These are phyloP conservation scores for Luidia sarsii DNA, from an alignment of 53 echinoderm and acorn worm species.

Conservation along the genomic window DNA sequence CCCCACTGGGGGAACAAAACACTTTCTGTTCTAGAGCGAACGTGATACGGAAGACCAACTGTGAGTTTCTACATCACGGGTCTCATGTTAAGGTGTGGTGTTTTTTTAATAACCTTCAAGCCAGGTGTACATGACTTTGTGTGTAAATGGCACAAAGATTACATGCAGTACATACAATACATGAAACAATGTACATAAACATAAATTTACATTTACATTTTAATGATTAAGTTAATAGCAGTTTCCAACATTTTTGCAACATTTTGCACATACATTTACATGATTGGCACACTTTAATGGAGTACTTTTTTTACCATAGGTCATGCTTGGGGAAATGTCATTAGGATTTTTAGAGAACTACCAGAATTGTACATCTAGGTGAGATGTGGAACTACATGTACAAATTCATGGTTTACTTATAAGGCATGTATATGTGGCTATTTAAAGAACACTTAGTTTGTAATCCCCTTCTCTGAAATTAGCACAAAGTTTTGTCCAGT, in stretches of 20 bases:
- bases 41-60: slow-evolving; percentile 22
- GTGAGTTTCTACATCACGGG: slow-evolving; percentile 15
- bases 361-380: too few species aligned
- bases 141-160: neutral
- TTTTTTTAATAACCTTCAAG: slow-evolving; percentile 27
- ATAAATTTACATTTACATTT: neutral
- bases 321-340: neutral
- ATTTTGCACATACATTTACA: too few species aligned
- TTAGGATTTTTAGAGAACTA: neutral
- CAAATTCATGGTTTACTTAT: neutral
- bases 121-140: neutral
- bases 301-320: too few species aligned
- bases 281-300: too few species aligned
- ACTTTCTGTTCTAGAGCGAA: slow-evolving; percentile 5
- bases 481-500: neutral
- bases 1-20: too few species aligned
- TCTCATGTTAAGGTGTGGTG: neutral
- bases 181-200: neutral
- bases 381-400: too few species aligned
- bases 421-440: too few species aligned
- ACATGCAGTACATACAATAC: neutral
- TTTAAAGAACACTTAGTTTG: too few species aligned
- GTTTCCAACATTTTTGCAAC: neutral
- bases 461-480: too few species aligned
- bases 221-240: too few species aligned